Evolutionary conservation across 2,113 vertebrate genomes (phyloP).

Genomic region (Labeo rohita): DNA sequence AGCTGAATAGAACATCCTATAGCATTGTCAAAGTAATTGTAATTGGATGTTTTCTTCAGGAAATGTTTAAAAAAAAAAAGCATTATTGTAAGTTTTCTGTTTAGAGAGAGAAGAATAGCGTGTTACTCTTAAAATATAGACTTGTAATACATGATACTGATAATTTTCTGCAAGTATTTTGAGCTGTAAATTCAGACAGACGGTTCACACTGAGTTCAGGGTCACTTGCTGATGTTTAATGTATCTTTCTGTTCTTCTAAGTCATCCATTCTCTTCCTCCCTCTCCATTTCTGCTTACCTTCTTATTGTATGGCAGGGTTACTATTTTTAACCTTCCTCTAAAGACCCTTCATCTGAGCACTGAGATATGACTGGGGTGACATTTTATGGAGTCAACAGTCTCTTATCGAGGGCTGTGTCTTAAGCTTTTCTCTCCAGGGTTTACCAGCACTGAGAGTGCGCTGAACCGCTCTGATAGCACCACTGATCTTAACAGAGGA

Average conservation of each 20-base stretch:
- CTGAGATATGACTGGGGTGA: conserved; percentile 48
- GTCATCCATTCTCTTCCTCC: neutral
- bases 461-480: conserved; percentile 32
- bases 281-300: neutral
- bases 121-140: neutral
- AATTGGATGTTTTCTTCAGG: neutral
- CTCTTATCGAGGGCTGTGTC: conserved; percentile 11
- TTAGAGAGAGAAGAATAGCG: too few relatives aligned
- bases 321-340: conserved; percentile 39
- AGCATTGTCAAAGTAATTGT: neutral
- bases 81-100: neutral
- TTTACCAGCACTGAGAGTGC: conserved; percentile 27
- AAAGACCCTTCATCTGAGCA: conserved; percentile 30
- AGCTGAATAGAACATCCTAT: neutral
- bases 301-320: conserved; percentile 10
- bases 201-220: conserved; percentile 2
- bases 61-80: neutral
- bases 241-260: neutral
- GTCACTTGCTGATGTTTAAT: conserved; percentile 25
- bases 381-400: conserved; percentile 45
- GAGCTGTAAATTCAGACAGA: neutral
- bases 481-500: conserved; percentile 10
- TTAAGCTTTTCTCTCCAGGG: conserved; percentile 27
- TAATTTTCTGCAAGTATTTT: neutral
- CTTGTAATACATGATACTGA: neutral